Evolutionary conservation across 2,888 invertebrate genomes (phyloP), one percentile per base, ranked within the genome.

Genomic region (Hyposoter dolosus): DNA sequence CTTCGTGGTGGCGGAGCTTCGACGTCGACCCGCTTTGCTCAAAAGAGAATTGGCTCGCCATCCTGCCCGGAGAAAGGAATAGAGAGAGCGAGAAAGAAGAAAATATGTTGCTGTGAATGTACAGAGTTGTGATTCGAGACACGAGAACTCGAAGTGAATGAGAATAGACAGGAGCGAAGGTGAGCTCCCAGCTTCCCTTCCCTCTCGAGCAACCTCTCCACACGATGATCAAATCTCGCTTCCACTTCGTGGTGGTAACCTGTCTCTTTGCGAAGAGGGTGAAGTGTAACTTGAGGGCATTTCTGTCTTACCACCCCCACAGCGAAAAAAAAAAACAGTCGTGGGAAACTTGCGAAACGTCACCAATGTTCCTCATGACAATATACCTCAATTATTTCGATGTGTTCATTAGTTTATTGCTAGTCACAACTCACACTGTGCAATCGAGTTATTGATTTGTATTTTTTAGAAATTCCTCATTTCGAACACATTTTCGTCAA

Each of bases 1-100:
- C 82, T 85, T 85, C 78, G 69, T 50, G 82, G 85, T 85, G 85
- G 82, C 68, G 19, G 32, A 43, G 45, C 69, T 17, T 60, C 35
- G 32, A 60, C 32, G 32, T 19, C 32, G 17, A n/a, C n/a, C 23
- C 15, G 60, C 60, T 28, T 72, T 72, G 15, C 23, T 63, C 5
- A 35, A 65, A 50, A 65, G 65, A 65, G 72, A 72, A 80, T 72
- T 65, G 63, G 71, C 80, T 71, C 80, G 63, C 47, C 45, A 65
- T 72, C 7, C 63, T 68, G 50, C 53, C 40, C 23, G 65, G 45
- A 32, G 50, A 19, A 68, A 56, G 60, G 35, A 76, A 75, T 43
- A 65, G 40, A 82, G 45, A 53, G 65, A 43, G 19, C 68, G 65
- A 35, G 53, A 40, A 40, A 45, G 17, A 40, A n/a, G n/a, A n/a